phyloP scores from a whole-genome alignment of 2,113 vertebrate genomes.

The Stictonetta naevosa region DNA sequence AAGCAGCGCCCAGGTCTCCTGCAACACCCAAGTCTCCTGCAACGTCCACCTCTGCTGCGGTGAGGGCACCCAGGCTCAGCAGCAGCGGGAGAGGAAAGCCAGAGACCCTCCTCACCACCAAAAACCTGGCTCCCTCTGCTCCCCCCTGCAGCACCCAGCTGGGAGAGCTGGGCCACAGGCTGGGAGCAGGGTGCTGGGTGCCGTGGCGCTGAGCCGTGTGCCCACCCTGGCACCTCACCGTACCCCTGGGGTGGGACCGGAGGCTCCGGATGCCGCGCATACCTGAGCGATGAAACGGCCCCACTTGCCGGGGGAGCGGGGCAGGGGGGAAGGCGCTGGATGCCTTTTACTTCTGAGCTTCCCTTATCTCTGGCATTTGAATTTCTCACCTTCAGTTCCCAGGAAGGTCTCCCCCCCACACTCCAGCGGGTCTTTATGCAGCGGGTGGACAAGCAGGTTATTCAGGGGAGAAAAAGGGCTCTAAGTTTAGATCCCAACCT shows the following conservation, averaged over 20 bases:
- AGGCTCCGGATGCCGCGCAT: slow-evolving; percentile 25
- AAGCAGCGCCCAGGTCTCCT: no score
- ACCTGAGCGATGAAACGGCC: slow-evolving; percentile 35
- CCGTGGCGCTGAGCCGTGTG: background rate
- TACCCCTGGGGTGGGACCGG: slow-evolving; percentile 13
- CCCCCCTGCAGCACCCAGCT: fast-evolving
- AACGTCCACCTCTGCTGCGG: no score
- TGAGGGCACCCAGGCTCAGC: background rate
- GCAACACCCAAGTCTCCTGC: no score
- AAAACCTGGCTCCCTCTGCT: background rate
- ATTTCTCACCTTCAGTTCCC: slow-evolving; percentile 54
- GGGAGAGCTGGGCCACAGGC: fast-evolving
- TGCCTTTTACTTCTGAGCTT: background rate
- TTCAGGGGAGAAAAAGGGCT: background rate
- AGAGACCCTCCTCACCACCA: background rate
- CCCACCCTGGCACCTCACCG: background rate
- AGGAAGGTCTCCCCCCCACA: background rate
- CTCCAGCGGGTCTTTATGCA: background rate
- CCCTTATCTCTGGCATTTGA: slow-evolving; percentile 58
- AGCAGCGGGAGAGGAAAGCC: background rate
- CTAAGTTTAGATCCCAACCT: background rate
- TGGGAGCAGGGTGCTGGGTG: background rate
- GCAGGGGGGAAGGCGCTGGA: background rate
- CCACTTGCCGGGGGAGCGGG: background rate
- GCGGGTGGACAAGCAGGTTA: background rate